Evolutionary conservation across 1,140 invertebrate genomes (phyloP).

Genomic region (Drosophila nikananu): DNA sequence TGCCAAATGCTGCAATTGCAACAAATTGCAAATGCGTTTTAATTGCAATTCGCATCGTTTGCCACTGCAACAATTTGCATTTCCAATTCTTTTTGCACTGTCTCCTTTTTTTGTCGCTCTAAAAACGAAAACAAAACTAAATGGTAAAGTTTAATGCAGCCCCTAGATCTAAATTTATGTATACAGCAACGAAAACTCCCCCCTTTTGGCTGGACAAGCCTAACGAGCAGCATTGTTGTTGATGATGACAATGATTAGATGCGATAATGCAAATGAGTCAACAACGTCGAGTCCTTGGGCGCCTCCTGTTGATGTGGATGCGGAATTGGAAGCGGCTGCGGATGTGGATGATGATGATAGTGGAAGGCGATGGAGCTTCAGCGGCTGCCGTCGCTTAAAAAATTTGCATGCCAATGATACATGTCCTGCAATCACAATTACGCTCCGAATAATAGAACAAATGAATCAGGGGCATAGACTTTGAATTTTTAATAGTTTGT

Average conservation of each 20-base stretch:
- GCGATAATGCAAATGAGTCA: constrained; percentile 83
- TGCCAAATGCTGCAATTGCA: constrained; percentile 51
- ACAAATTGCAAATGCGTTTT: constrained; percentile 76
- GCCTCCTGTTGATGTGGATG: constrained; percentile 17
- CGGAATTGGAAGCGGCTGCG: not conserved
- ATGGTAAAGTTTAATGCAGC: constrained; percentile 39
- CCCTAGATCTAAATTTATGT: not conserved
- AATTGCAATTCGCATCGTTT: constrained; percentile 65
- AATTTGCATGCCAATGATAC: constrained; percentile 79
- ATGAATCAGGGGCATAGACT: rapidly evolving
- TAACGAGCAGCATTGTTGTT: constrained; percentile 81
- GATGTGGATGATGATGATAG: constrained; percentile 19
- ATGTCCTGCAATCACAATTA: constrained; percentile 44
- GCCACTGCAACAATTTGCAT: constrained; percentile 50
- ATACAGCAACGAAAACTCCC: not conserved
- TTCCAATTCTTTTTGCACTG: constrained; percentile 30
- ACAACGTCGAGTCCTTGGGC: constrained; percentile 31
- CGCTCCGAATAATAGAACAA: constrained; percentile 11
- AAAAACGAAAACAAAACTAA: constrained; percentile 64
- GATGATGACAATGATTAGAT: constrained; percentile 84
- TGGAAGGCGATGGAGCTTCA: constrained; percentile 1
- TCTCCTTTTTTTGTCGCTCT: constrained; percentile 5
- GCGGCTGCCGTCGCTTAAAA: constrained; percentile 38
- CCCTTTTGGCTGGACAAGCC: constrained; percentile 37
- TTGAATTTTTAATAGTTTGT: not conserved